Conservation (phyloP, 1,140 invertebrate genomes). For the Melanaphis sacchari region DNA sequence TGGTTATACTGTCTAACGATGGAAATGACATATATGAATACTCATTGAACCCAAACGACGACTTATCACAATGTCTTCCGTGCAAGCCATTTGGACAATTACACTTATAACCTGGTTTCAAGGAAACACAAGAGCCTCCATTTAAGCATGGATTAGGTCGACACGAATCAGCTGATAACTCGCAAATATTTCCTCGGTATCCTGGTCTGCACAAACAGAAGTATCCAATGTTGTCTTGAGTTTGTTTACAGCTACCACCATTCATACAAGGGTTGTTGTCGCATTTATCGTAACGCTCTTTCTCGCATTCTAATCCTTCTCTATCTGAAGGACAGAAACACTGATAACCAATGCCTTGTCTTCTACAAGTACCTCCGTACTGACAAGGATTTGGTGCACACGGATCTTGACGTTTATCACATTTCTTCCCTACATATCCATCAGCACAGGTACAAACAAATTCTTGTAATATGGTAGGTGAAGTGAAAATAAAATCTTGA, state of each 20-base stretch:
- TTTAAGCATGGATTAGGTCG: constrained; percentile 88
- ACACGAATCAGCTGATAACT: constrained; percentile 84
- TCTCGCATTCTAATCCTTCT: constrained; percentile 84
- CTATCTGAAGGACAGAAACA: constrained; percentile 79
- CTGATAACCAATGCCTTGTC: constrained; percentile 81
- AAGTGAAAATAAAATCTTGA: constrained; percentile 79
- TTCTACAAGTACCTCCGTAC: constrained; percentile 79
- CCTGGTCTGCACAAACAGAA: constrained; percentile 90
- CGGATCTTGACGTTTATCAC: constrained; percentile 85
- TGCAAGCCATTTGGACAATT: constrained; percentile 86
- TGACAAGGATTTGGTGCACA: constrained; percentile 90
- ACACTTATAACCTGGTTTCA: constrained; percentile 85
- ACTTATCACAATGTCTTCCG: constrained; percentile 87
- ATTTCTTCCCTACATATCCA: constrained; percentile 79
- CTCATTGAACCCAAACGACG: constrained; percentile 87
- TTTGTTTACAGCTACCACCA: constrained; percentile 87
- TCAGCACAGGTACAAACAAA: constrained; percentile 81
- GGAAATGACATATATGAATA: constrained; percentile 90
- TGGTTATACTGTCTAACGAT: constrained; percentile 82
- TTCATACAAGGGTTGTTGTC: constrained; percentile 85
- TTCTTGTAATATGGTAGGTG: constrained; percentile 78
- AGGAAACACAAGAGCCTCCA: constrained; percentile 82
- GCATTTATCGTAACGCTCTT: constrained; percentile 82
- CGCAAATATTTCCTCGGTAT: constrained; percentile 87
- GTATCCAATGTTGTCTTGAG: constrained; percentile 82